Evolutionary conservation across 2,888 invertebrate species (phyloP).

Genomic region (Notocelia uddmanniana): DNA sequence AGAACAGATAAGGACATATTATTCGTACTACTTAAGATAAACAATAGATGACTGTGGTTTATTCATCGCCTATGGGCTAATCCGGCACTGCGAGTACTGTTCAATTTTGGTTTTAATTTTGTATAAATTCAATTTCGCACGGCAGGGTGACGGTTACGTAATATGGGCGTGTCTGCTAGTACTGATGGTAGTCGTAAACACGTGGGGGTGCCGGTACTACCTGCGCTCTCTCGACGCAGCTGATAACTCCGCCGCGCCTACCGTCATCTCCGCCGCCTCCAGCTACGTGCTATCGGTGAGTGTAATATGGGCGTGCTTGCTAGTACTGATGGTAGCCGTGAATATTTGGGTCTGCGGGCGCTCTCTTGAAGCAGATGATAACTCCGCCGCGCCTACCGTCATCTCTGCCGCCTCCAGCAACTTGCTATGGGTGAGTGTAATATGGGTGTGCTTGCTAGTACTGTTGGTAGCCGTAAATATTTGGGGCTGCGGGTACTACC

Average conservation of each 20-base stretch:
- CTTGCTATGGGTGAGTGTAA: conserved; percentile 65
- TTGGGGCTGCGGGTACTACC: conserved; percentile 87
- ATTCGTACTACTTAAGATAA: too few relatives aligned
- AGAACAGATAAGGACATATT: too few relatives aligned
- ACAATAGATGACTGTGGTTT: too few relatives aligned
- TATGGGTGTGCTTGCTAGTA: conserved; percentile 66
- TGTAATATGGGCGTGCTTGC: conserved; percentile 61
- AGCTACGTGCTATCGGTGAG: conserved; percentile 71
- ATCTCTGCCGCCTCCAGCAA: conserved; percentile 83
- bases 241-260: conserved; percentile 87
- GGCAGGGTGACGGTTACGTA: conserved; percentile 71
- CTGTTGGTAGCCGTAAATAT: conserved; percentile 87
- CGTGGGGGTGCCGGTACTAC: conserved; percentile 87
- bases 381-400: conserved; percentile 88
- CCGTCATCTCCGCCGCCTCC: conserved; percentile 86
- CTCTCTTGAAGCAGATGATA: conserved; percentile 85
- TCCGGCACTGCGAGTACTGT: too few relatives aligned
- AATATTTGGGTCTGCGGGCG: conserved; percentile 88
- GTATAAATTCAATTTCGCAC: conserved; percentile 23
- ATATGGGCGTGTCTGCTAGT: conserved; percentile 66
- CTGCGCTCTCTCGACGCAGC: conserved; percentile 87
- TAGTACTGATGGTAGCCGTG: conserved; percentile 85
- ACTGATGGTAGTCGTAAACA: conserved; percentile 87
- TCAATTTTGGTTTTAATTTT: too few relatives aligned
- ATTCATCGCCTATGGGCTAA: too few relatives aligned